phyloP scores from a whole-genome alignment of 2,888 invertebrate species.

The Amblyteles armatorius region DNA sequence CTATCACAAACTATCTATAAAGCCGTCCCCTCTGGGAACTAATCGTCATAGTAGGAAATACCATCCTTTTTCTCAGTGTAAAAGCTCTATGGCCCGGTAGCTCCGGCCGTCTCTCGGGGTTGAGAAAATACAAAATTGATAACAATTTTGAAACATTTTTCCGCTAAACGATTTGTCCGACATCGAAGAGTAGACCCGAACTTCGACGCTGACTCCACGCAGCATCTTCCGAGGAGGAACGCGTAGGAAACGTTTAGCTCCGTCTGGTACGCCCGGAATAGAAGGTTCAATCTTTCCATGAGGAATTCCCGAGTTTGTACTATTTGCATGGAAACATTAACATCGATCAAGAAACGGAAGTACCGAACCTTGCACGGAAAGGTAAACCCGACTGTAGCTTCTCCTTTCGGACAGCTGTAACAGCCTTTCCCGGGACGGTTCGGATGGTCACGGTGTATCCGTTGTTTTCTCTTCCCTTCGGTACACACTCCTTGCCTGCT shows the following conservation, averaged over 20 bases:
- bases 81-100: too few species aligned
- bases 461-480: constrained; percentile 45
- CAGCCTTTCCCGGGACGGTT: not conserved
- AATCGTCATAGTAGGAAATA: too few species aligned
- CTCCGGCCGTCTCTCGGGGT: not conserved
- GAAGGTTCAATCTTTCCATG: not conserved
- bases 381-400: not conserved
- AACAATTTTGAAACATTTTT: not conserved
- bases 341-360: not conserved
- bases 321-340: not conserved
- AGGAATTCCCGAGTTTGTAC: not conserved
- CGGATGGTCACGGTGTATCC: constrained; percentile 40
- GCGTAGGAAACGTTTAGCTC: not conserved
- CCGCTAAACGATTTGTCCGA: too few species aligned
- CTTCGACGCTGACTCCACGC: not conserved
- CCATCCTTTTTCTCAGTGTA: too few species aligned
- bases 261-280: not conserved
- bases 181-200: not conserved
- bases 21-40: too few species aligned
- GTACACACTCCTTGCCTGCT: constrained; percentile 37
- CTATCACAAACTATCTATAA: too few species aligned
- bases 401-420: not conserved
- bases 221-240: not conserved
- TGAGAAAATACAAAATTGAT: not conserved
- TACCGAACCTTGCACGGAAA: not conserved